Base-by-base conservation (phyloP, 37 sponge, comb jelly and placozoan species). In the Chondrosia reniformis region DNA sequence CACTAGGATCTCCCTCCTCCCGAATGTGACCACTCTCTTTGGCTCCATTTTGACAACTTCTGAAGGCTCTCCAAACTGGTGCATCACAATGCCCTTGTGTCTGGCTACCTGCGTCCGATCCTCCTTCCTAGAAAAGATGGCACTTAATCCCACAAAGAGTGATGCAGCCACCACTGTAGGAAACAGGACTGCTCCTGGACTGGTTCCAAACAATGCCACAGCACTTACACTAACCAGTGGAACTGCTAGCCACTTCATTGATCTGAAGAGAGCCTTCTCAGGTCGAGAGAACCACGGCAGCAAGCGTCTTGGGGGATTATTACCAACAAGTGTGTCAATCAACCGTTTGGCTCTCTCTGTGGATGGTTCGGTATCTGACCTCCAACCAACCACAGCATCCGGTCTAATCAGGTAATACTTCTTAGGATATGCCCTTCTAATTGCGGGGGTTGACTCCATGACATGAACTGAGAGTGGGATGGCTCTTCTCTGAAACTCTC, bases 371-470 rank as follows among this genome's bases (percentile, higher is more conserved):
- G 28, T 79, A 64, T 88, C 77, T 21, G 84, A 83, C n/a, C 93
- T 45, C 93, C 93, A 92, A 31, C 74, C 46, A 13, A 92, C 79
- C 45, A 85, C 65, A n/a, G 88, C 84, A 59, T 92, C 93, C 8
- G 93, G 93, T 34, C 93, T 89, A 25, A 92, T 66, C 30, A 92
- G 64, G 74, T 88, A 92, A 46, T 83, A 92, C 34, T 83, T 77
- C 45, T 81, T 80, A 65, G 78, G 63, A 63, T 85, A 92, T 3
- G 71, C 19, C 41, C 32, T 46, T 33, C 67, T 28, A 3, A 90
- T 42, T 43, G 85, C 80, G 15, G 91, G 69, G 24, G 75, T 55
- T 5, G 40, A 44, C 1, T 75, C 69, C 55, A 55, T 72, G 19
- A 49, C 37, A 9, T 63, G 25, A 2, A 54, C 77, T 9, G 74